Base-by-base conservation (phyloP, 2,797 vertebrate genomes). In the Podarcis siculus region DNA sequence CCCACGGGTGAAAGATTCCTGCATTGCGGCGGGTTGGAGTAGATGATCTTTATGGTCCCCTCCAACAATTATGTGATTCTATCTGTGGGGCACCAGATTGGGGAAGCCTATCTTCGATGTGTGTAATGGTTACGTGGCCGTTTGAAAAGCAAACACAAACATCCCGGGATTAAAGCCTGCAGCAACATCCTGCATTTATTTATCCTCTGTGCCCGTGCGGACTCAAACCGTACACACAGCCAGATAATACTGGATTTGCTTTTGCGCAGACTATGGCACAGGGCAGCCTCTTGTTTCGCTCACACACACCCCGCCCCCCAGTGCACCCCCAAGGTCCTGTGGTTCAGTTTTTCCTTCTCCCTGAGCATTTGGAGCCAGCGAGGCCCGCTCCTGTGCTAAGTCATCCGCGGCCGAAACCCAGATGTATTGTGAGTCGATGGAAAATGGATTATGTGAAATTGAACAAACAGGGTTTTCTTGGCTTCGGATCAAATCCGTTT, bases 391-490 rank as follows among this genome's bases (percentile, higher is more conserved):
- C 88, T 32, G 67, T 91, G 92, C 94, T 89, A 79, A 91, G 92
- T 94, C 93, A 92, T 94, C 92, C 76, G 85, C 79, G 88, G 82
- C 61, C 92, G 88, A 91, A 90, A 94, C 93, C 87, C 93, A 92
- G 89, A 94, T 91, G 92, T 90, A 91, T 95, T 91, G 88, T 89
- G 80, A 90, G 91, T 90, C 83, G 82, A 90, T 94, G 93, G 93
- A 94, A 94, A 95, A 91, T 89, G 91, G 93, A 95, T 93, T 90
- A 88, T 75, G 77, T 0, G 79, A 86, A 91, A 90, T 90, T 93
- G 92, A 95, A 91, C 94, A 90, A 93, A 86, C 93, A 82, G 94
- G 4, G 2, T 86, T 91, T 83, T 89, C 92, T 94, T 93, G 95
- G 95, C 90, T 27, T 0, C n/a, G 79, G 77, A 89, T 88, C 93